A percentile compares a stretch with the other conserved stretches of the same genome.
phyloP scores from a whole-genome alignment of 1,140 invertebrate genomes.

The Dreissena rostriformis region DNA sequence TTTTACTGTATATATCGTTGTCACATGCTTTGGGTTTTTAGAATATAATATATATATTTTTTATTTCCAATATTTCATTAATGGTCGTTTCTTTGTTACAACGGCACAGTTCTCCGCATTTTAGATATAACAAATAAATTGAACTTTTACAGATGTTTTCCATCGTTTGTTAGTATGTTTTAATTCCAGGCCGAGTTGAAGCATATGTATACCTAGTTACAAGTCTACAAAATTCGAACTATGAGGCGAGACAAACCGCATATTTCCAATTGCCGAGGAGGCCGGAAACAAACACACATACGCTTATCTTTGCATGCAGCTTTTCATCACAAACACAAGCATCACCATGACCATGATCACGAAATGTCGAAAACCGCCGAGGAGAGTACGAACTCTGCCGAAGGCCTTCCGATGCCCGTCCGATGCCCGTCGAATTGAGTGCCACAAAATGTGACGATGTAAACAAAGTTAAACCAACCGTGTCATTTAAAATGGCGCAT shows the following conservation, averaged over 20 bases:
- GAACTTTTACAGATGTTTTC: background rate
- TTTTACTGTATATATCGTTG: background rate
- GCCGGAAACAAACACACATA: slow-evolving; percentile 94
- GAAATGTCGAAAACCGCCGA: slow-evolving; percentile 82
- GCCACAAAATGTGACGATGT: slow-evolving; percentile 59
- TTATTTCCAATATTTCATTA: background rate
- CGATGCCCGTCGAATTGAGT: slow-evolving; percentile 71
- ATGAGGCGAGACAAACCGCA: slow-evolving; percentile 97
- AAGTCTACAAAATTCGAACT: slow-evolving; percentile 92
- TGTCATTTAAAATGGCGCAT: slow-evolving; percentile 75
- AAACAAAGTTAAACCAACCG: slow-evolving; percentile 58
- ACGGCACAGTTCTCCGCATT: no score
- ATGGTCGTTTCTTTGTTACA: no score
- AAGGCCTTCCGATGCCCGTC: slow-evolving; percentile 77
- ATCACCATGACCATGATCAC: slow-evolving; percentile 78
- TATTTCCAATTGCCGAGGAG: slow-evolving; percentile 94
- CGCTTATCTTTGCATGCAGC: slow-evolving; percentile 90
- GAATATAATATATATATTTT: background rate
- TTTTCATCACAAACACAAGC: slow-evolving; percentile 81
- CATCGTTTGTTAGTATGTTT: background rate
- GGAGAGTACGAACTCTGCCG: slow-evolving; percentile 82
- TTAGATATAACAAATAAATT: background rate
- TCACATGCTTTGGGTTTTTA: background rate
- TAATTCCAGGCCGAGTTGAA: slow-evolving; percentile 94
- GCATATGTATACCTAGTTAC: slow-evolving; percentile 93